Evolutionary conservation across 2,113 vertebrate species (phyloP).

Genomic region (Ailuropoda melanoleuca): DNA sequence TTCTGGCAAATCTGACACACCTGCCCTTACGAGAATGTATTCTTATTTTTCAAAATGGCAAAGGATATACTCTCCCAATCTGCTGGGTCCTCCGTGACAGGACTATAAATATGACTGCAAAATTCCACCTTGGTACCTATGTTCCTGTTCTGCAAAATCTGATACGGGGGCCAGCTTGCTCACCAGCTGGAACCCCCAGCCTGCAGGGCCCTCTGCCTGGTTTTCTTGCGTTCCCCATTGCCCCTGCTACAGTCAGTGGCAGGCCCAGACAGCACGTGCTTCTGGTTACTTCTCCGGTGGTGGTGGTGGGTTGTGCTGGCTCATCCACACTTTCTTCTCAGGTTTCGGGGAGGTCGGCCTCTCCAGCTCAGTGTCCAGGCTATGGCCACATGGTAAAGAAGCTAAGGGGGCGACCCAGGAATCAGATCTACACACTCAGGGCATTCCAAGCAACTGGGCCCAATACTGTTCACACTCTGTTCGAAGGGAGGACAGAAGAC

Average conservation of each 20-base stretch:
- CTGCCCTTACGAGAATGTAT: not conserved
- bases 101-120: not conserved
- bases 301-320: not conserved
- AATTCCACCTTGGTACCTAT: not conserved
- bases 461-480: not conserved
- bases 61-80: not conserved
- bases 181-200: not conserved
- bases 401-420: not conserved
- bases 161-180: not conserved
- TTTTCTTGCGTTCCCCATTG: not conserved
- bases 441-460: not conserved
- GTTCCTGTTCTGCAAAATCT: not conserved
- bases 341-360: not conserved
- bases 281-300: not conserved
- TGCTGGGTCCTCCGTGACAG: not conserved
- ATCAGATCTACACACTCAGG: not conserved
- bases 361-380: not conserved
- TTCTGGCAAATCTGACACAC: not conserved
- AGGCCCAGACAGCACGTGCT: not conserved
- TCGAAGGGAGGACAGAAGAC: not conserved
- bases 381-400: not conserved
- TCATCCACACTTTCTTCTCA: not conserved
- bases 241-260: not conserved
- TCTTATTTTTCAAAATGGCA: not conserved
- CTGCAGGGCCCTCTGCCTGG: not conserved